phyloP scores from a whole-genome alignment of 2,797 vertebrate species.

The Chrysolophus pictus region DNA sequence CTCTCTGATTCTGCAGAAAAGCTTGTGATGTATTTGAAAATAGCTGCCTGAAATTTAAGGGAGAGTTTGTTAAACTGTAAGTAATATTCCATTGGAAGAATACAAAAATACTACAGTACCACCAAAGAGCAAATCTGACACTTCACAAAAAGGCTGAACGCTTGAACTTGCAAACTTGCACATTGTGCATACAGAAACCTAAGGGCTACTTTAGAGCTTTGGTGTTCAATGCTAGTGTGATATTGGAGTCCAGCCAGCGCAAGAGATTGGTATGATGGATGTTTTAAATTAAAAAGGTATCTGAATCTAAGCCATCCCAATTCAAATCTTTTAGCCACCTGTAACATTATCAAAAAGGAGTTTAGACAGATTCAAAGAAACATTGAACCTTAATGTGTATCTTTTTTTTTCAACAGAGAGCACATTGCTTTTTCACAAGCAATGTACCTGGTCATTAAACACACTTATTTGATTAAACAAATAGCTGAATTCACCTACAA shows the following conservation, averaged over 20 bases:
- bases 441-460: background rate
- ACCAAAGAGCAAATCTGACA: background rate
- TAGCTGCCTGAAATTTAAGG: constrained; percentile 82
- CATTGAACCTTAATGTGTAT: background rate
- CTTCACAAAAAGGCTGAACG: background rate
- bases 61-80: constrained; percentile 24
- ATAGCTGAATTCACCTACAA: background rate
- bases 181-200: background rate
- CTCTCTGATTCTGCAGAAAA: constrained; percentile 87
- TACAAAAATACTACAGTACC: background rate
- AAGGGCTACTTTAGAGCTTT: background rate
- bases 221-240: background rate
- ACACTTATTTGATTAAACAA: background rate
- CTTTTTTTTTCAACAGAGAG: background rate
- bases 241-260: background rate
- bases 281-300: background rate
- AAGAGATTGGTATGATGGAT: accelerated
- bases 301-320: background rate
- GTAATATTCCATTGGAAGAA: background rate
- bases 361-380: background rate
- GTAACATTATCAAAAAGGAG: background rate
- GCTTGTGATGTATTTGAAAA: constrained; percentile 89
- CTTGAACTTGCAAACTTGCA: background rate
- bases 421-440: background rate
- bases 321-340: background rate